Percentiles rank a stretch among this genome's conserved stretches.
phyloP scores from a whole-genome alignment of 2,113 vertebrate species.

The Sporophila hypoxantha region DNA sequence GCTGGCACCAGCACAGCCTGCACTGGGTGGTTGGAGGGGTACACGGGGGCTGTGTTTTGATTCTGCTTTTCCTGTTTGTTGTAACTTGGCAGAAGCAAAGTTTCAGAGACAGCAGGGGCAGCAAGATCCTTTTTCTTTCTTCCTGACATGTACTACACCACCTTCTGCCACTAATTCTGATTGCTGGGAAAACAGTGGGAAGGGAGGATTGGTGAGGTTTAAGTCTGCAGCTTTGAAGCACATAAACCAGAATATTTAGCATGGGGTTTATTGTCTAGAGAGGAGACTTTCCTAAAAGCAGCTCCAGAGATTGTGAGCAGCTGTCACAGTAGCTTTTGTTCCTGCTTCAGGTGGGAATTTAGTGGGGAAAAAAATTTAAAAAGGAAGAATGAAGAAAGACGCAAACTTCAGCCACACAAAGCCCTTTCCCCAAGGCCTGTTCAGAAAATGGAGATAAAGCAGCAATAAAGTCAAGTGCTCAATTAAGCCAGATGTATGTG shows the following conservation, averaged over 20 bases:
- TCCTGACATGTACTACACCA: not conserved
- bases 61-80: conserved; percentile 47
- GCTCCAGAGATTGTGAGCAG: not conserved
- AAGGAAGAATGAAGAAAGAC: not conserved
- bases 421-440: not conserved
- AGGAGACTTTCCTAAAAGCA: not conserved
- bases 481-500: conserved; percentile 18
- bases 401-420: not conserved
- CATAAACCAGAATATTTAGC: not conserved
- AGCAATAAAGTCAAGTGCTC: conserved; percentile 23
- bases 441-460: conserved; percentile 35
- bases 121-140: not conserved
- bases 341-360: not conserved
- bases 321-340: not conserved
- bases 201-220: not conserved
- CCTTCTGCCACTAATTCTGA: not conserved
- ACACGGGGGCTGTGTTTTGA: conserved; percentile 2
- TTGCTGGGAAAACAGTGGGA: not conserved
- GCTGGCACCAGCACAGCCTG: not conserved
- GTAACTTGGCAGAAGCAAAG: conserved; percentile 6
- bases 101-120: conserved; percentile 7
- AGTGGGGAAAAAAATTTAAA: not conserved
- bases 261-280: not conserved
- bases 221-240: not conserved
- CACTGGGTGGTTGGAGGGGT: not conserved